A percentile compares a stretch with the other conserved stretches of the same genome.
Conservation (phyloP, 2,888 invertebrate genomes). For the Drosophila tripunctata region DNA sequence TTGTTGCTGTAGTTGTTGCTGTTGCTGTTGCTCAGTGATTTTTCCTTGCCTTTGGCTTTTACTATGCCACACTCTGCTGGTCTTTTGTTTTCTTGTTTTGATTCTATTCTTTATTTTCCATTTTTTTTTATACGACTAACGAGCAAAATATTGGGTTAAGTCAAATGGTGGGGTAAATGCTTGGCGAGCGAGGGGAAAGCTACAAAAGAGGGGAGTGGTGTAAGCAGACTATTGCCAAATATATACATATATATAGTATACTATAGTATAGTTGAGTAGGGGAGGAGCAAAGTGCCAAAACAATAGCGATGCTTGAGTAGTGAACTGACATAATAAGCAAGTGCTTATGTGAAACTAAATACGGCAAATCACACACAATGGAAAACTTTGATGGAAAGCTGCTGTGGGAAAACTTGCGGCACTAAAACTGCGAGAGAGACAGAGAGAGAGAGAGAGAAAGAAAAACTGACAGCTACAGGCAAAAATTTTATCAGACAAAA, state of each 20-base stretch:
- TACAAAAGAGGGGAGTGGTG: background rate
- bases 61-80: constrained; percentile 69
- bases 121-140: constrained; percentile 52
- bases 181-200: background rate
- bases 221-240: constrained; percentile 47
- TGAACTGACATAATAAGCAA: constrained; percentile 42
- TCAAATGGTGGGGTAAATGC: constrained; percentile 34
- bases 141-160: constrained; percentile 79
- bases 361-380: constrained; percentile 1
- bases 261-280: too few species aligned
- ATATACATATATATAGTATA: too few species aligned
- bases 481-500: too few species aligned
- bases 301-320: constrained; percentile 28
- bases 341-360: background rate
- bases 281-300: constrained; percentile 16
- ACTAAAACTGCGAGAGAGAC: background rate
- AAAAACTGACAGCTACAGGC: too few species aligned
- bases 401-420: background rate
- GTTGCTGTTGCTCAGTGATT: constrained; percentile 68
- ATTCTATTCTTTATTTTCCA: constrained; percentile 45
- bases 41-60: constrained; percentile 77
- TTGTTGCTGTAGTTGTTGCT: constrained; percentile 40
- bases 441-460: too few species aligned
- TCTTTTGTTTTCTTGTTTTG: constrained; percentile 67
- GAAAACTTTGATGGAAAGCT: background rate